phyloP scores from a whole-genome alignment of 2,888 invertebrate species.

The Pheosia tremula region DNA sequence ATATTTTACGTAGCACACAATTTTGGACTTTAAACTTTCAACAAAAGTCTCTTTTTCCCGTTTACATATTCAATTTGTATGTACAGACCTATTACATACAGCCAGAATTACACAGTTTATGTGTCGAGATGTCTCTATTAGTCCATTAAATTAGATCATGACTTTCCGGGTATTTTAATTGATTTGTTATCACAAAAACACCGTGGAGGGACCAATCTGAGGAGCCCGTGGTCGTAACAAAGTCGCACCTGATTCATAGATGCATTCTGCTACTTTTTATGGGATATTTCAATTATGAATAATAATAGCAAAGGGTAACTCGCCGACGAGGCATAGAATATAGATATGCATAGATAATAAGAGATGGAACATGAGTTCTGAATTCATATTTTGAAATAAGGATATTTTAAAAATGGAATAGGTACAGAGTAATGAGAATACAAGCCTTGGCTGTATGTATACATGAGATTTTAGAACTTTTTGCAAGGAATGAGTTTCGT shows the following conservation, averaged over 20 bases:
- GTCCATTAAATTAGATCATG: conserved; percentile 64
- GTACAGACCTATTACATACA: background rate
- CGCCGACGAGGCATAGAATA: conserved; percentile 52
- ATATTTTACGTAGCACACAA: background rate
- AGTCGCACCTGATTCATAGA: conserved; percentile 55
- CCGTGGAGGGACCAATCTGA: conserved; percentile 55
- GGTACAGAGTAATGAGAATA: no score
- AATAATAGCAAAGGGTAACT: conserved; percentile 64
- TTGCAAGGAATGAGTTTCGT: no score
- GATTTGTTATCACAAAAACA: conserved; percentile 53
- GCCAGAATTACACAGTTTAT: conserved; percentile 23
- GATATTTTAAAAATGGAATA: no score
- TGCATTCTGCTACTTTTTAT: conserved; percentile 58
- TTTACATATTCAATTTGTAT: background rate
- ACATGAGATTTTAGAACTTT: no score
- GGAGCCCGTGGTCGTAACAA: conserved; percentile 49
- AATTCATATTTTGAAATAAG: background rate
- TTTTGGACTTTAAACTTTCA: background rate
- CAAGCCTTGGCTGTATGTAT: no score
- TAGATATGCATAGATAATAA: conserved; percentile 13
- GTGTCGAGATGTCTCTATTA: conserved; percentile 56
- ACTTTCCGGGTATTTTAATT: conserved; percentile 50
- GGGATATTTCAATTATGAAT: conserved; percentile 64
- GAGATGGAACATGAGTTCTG: background rate
- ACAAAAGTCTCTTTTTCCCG: background rate